Percentiles rank a stretch among this genome's conserved stretches.
These are phyloP conservation scores for Diachasma alloeum DNA, from an alignment of 1,140 invertebrate genomes.

Conservation along the genomic window DNA sequence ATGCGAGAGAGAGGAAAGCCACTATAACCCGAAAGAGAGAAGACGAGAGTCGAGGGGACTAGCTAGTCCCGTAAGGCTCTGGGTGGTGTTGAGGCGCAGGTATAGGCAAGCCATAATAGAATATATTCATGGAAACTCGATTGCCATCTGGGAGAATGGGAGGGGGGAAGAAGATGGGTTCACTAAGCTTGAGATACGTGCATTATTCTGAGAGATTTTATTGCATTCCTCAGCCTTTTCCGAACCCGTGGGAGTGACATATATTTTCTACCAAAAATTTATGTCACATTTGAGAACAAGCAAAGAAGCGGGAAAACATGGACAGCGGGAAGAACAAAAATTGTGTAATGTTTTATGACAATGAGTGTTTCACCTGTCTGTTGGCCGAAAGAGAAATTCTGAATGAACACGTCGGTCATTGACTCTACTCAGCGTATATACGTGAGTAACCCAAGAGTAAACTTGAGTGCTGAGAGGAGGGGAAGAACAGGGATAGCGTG, in stretches of 20 bases:
- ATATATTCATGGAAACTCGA: conserved; percentile 12
- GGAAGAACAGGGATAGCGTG: neutral
- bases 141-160: neutral
- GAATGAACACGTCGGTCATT: conserved; percentile 22
- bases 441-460: conserved; percentile 11
- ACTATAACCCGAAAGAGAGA: neutral
- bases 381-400: conserved; percentile 11
- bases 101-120: neutral
- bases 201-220: neutral
- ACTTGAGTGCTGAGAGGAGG: neutral
- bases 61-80: neutral
- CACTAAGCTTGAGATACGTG: neutral
- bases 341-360: neutral
- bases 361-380: neutral
- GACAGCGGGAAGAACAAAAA: too few relatives aligned
- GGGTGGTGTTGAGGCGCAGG: neutral
- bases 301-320: too few relatives aligned
- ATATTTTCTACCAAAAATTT: too few relatives aligned
- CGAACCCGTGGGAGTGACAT: neutral
- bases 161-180: neutral
- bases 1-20: neutral
- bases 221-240: neutral
- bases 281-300: too few relatives aligned
- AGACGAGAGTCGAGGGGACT: neutral
- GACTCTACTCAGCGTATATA: conserved; percentile 10